Percentiles rank a stretch among this genome's conserved stretches.
phyloP scores from a whole-genome alignment of 2,888 invertebrate species.

The Corbicula japonica region DNA sequence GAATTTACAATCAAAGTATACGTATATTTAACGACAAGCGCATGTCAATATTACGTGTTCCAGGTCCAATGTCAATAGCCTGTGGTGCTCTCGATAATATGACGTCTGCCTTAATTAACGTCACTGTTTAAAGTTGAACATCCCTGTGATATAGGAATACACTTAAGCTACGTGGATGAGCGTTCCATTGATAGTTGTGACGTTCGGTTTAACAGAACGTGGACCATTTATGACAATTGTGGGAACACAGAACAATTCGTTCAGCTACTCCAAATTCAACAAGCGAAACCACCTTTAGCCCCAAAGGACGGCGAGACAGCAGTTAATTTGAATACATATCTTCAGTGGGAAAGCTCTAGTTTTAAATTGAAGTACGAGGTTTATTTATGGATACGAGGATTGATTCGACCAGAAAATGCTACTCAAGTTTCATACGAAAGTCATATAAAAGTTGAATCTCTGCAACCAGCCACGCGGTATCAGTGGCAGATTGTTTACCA shows the following conservation, averaged over 20 bases:
- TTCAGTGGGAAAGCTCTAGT: slow-evolving; percentile 24
- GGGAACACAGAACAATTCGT: background rate
- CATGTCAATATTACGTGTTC: slow-evolving; percentile 8
- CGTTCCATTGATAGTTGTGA: slow-evolving; percentile 16
- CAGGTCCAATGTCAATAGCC: slow-evolving; percentile 11
- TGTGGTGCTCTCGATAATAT: slow-evolving; percentile 36
- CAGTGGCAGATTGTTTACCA: slow-evolving; percentile 52
- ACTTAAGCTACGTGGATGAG: slow-evolving; percentile 4
- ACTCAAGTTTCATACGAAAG: background rate
- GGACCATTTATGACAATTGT: slow-evolving; percentile 42
- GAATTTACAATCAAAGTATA: slow-evolving; percentile 8
- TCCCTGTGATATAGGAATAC: slow-evolving; percentile 26
- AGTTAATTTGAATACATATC: slow-evolving; percentile 17
- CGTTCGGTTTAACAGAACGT: slow-evolving; percentile 20
- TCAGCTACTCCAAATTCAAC: slow-evolving; percentile 31
- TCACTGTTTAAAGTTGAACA: slow-evolving; percentile 26
- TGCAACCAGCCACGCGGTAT: slow-evolving; percentile 41
- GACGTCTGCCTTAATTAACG: slow-evolving; percentile 18
- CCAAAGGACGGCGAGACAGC: slow-evolving; percentile 44
- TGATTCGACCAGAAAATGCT: slow-evolving; percentile 1
- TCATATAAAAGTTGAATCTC: background rate
- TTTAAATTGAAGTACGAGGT: slow-evolving; percentile 2
- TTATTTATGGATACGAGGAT: slow-evolving; percentile 31
- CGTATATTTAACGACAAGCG: background rate
- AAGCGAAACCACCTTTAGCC: slow-evolving; percentile 34